Conservation (phyloP, 2,888 invertebrate genomes). For the Deilephila elpenor region DNA sequence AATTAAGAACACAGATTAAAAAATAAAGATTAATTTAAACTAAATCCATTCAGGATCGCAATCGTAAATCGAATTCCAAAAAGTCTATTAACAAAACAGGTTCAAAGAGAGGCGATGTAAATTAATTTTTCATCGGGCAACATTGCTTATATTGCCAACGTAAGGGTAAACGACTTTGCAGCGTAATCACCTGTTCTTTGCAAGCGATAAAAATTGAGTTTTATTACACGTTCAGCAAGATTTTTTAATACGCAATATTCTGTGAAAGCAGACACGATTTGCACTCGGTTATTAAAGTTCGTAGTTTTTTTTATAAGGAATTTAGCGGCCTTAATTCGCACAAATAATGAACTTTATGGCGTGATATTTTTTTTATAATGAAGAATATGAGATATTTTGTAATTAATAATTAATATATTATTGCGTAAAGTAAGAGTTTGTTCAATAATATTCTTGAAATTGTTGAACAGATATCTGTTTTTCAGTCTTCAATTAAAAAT, state of each 20-base stretch:
- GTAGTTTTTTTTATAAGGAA: neutral
- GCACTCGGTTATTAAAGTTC: conserved; percentile 1
- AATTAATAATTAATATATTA: too few relatives aligned
- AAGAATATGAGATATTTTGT: too few relatives aligned
- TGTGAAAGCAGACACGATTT: conserved; percentile 2
- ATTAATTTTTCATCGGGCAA: conserved; percentile 55
- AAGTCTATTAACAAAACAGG: conserved; percentile 47
- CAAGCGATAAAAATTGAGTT: conserved; percentile 27
- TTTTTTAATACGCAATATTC: conserved; percentile 3
- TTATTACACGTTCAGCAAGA: conserved; percentile 24
- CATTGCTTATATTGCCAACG: conserved; percentile 35
- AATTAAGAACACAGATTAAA: neutral
- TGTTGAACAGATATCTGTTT: too few relatives aligned
- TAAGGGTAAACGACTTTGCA: conserved; percentile 47
- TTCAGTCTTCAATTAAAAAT: too few relatives aligned
- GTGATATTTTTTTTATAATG: neutral
- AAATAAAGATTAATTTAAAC: neutral
- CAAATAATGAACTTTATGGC: neutral
- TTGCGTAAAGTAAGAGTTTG: too few relatives aligned
- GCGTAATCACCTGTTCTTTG: conserved; percentile 35
- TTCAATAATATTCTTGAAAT: too few relatives aligned
- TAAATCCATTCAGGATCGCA: conserved; percentile 30
- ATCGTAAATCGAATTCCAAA: conserved; percentile 45
- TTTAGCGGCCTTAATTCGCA: neutral
- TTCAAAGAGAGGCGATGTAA: conserved; percentile 49